A percentile compares a stretch with the other conserved stretches of the same genome.
Evolutionary conservation across 2,113 vertebrate genomes (phyloP).

Genomic region (Isurus oxyrinchus): DNA sequence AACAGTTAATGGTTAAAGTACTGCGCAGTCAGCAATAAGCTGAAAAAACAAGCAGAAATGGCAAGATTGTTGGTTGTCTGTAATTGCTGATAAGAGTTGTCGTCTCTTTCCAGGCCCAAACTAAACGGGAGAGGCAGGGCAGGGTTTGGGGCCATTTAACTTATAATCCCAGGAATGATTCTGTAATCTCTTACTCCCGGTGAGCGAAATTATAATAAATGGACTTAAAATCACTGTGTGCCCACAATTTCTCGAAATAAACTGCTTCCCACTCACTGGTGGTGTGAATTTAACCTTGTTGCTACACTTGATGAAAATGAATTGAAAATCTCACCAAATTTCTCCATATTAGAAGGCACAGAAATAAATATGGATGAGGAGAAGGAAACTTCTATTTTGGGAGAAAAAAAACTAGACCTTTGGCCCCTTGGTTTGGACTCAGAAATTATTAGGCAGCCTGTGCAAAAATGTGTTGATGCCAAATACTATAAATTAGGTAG

Average conservation of each 20-base stretch:
- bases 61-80: background rate
- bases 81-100: background rate
- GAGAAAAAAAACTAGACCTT: background rate
- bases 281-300: background rate
- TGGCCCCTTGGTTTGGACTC: background rate
- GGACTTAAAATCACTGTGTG: background rate
- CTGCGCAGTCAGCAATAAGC: background rate
- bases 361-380: background rate
- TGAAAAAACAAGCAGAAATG: background rate
- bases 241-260: background rate
- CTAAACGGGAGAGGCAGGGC: constrained; percentile 8
- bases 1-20: background rate
- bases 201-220: background rate
- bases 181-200: background rate
- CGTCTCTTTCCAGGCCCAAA: background rate
- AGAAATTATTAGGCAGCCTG: background rate
- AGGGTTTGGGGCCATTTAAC: background rate
- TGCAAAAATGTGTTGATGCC: background rate
- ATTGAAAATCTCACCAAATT: background rate
- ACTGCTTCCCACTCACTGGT: background rate
- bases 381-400: background rate
- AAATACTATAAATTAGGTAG: background rate
- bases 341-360: background rate
- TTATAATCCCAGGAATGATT: background rate
- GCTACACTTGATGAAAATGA: background rate